These are phyloP conservation scores for Endotricha flammealis DNA, from an alignment of 2,888 invertebrate species.

Conservation along the genomic window DNA sequence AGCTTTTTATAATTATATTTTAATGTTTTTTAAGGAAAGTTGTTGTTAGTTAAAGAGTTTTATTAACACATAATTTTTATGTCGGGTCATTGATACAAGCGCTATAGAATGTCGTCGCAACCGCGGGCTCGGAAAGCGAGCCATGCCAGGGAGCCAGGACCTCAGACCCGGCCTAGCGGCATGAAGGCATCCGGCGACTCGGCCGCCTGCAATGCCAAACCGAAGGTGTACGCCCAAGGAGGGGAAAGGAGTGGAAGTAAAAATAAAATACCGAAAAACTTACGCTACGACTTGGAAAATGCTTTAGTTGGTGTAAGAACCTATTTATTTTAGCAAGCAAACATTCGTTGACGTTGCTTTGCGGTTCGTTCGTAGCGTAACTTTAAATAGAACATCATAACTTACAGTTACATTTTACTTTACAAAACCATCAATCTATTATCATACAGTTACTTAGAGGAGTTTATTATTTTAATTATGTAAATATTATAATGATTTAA, in stretches of 20 bases:
- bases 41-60: slow-evolving; percentile 13
- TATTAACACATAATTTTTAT: slow-evolving; percentile 2
- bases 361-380: too few relatives aligned
- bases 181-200: slow-evolving; percentile 29
- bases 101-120: slow-evolving; percentile 37
- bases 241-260: slow-evolving; percentile 41
- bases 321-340: slow-evolving; percentile 13
- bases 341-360: too few relatives aligned
- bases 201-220: slow-evolving; percentile 15
- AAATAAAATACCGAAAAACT: slow-evolving; percentile 48
- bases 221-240: slow-evolving; percentile 23
- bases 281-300: slow-evolving; percentile 62
- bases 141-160: slow-evolving; percentile 17
- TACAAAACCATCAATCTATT: too few relatives aligned
- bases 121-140: slow-evolving; percentile 29
- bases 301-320: slow-evolving; percentile 60
- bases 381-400: too few relatives aligned
- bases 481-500: too few relatives aligned
- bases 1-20: slow-evolving; percentile 39
- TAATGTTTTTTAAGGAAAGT: slow-evolving; percentile 32
- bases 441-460: too few relatives aligned
- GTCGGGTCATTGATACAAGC: slow-evolving; percentile 2
- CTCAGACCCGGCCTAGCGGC: slow-evolving; percentile 16
- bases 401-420: too few relatives aligned
- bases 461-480: too few relatives aligned